Evolutionary conservation across 2,113 vertebrate genomes (phyloP), one percentile per base, ranked within the genome.

Genomic region (Rhynchopsitta pachyrhyncha): DNA sequence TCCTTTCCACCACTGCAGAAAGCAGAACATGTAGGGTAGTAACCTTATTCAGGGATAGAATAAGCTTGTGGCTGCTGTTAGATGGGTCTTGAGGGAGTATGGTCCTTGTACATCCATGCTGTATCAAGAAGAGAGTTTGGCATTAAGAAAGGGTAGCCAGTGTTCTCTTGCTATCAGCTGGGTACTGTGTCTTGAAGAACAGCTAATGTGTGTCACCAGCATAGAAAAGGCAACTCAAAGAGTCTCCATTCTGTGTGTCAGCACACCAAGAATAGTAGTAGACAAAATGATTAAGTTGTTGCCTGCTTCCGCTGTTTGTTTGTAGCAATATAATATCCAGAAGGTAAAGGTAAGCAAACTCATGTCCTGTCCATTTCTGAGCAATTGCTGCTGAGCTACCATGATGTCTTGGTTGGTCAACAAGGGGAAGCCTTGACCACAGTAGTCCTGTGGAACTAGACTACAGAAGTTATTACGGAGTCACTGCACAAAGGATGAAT

Each of bases 51-150:
- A 76, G 75, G 37, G 50, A 24, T 3, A 41, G 42, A 69, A 17
- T 6, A 17, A 70, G 20, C 8, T 9, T 35, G 47, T 85, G 55
- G 31, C 33, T 80, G 62, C 81, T 85, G 41, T 59, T 25, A 35
- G 62, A 22, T 74, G 66, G 49, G 16, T 77, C 18, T 44, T 41
- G n/a, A 66, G 18, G n/a, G 37, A 44, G 8, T 2, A 25, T 13
- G 25, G 44, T n/a, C 27, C 27, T 29, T 37, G 39, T 10, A 22
- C 0, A 2, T 39, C 9, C 18, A 2, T 24, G 41, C 35, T 33
- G 7, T 31, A 15, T 6, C n/a, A 50, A 42, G 64, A 88, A 23
- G 19, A n/a, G 20, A 57, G 24, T 25, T 25, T 64, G 49, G 35
- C 28, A 8, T 29, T 25, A 69, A 52, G 55, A 28, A 44, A 66